These are phyloP conservation scores for Myotis yumanensis DNA, from an alignment of 2,113 vertebrate species.

Conservation along the genomic window DNA sequence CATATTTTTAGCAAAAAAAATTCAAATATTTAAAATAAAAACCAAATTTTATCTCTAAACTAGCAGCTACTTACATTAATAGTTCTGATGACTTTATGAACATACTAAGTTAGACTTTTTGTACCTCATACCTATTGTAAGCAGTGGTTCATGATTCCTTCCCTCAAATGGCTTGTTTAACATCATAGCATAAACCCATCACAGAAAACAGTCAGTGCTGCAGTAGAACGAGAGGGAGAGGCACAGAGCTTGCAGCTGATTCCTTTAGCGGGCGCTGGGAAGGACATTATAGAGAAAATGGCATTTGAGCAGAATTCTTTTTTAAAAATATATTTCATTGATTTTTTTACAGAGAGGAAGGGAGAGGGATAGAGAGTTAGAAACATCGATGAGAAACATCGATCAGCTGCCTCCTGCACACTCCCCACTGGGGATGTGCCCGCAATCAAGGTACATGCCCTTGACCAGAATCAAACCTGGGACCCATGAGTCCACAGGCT, in stretches of 20 bases:
- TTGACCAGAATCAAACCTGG: too few relatives aligned
- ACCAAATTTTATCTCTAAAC: background rate
- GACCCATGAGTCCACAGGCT: too few relatives aligned
- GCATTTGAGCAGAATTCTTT: background rate
- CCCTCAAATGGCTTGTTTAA: background rate
- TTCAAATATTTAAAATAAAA: background rate
- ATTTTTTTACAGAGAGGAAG: too few relatives aligned
- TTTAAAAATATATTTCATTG: too few relatives aligned
- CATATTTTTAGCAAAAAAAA: background rate
- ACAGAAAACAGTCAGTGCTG: background rate
- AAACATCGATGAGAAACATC: too few relatives aligned
- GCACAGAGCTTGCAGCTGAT: background rate
- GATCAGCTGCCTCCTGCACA: too few relatives aligned
- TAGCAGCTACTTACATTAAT: background rate
- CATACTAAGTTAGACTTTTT: background rate
- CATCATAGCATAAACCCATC: background rate
- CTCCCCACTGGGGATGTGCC: too few relatives aligned
- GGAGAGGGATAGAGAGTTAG: too few relatives aligned
- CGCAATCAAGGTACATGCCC: too few relatives aligned
- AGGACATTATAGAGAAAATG: background rate
- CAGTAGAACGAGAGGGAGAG: background rate
- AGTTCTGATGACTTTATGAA: background rate
- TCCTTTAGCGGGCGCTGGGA: background rate
- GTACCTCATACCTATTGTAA: background rate
- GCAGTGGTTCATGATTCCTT: background rate